A percentile compares a stretch with the other conserved stretches of the same genome.
These are phyloP conservation scores for Brachionichthys hirsutus DNA, from an alignment of 2,113 vertebrate species.

Conservation along the genomic window DNA sequence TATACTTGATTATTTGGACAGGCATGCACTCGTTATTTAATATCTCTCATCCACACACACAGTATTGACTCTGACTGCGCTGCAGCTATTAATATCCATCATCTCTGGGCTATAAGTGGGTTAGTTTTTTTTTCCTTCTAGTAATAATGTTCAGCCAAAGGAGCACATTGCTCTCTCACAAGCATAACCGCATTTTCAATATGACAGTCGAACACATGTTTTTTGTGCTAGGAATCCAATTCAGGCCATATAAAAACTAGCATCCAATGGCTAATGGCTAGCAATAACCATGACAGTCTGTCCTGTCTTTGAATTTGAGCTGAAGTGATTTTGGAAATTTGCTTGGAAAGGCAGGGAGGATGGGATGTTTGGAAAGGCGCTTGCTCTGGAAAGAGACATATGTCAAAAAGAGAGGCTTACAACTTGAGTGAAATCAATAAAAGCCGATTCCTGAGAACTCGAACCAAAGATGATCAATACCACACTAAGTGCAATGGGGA, in stretches of 20 bases:
- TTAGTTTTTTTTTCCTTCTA: constrained; percentile 21
- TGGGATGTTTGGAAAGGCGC: constrained; percentile 41
- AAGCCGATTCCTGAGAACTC: constrained; percentile 65
- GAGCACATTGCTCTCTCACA: constrained; percentile 10
- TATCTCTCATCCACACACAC: constrained; percentile 24
- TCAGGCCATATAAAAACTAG: neutral
- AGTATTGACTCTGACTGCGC: constrained; percentile 29
- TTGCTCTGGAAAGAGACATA: constrained; percentile 45
- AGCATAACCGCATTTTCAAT: constrained; percentile 16
- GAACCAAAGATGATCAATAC: constrained; percentile 72
- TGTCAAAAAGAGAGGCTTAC: constrained; percentile 61
- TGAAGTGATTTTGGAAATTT: constrained; percentile 12
- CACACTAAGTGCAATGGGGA: constrained; percentile 54
- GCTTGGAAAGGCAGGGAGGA: constrained; percentile 22
- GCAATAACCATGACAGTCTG: constrained; percentile 1
- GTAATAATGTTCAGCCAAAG: constrained; percentile 26
- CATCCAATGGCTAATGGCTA: constrained; percentile 7
- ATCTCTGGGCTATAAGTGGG: constrained; percentile 22
- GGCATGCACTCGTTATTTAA: constrained; percentile 34
- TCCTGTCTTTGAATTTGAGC: neutral
- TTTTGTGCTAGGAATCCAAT: neutral
- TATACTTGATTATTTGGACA: constrained; percentile 35
- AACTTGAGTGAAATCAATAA: constrained; percentile 72
- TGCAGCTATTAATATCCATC: constrained; percentile 36
- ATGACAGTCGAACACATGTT: neutral